phyloP scores from a whole-genome alignment of 2,888 invertebrate genomes.

The Epinotia bilunana region DNA sequence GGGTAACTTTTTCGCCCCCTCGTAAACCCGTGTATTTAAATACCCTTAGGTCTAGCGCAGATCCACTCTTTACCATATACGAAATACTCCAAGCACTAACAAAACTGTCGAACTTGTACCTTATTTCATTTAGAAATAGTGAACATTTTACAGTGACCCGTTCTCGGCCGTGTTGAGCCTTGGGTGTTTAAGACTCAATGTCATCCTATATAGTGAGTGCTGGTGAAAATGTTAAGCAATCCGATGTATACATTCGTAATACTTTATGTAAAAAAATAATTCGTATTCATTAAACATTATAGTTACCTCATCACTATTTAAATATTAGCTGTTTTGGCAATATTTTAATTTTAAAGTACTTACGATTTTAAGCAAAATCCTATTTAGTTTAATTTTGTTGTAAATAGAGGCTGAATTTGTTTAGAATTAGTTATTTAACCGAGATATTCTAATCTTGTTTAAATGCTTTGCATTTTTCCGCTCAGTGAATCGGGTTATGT shows the following conservation, averaged over 20 bases:
- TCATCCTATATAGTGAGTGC: background rate
- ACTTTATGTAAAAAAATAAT: background rate
- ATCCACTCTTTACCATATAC: too few relatives aligned
- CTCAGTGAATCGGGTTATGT: constrained; percentile 17
- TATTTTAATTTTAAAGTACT: constrained; percentile 50
- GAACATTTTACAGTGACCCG: background rate
- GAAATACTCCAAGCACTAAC: too few relatives aligned
- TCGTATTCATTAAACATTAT: constrained; percentile 11
- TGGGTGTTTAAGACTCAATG: background rate
- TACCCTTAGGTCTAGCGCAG: too few relatives aligned
- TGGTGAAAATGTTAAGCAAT: constrained; percentile 15
- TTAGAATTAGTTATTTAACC: constrained; percentile 16
- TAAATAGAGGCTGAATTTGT: constrained; percentile 55
- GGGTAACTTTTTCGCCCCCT: constrained; percentile 9
- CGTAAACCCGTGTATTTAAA: too few relatives aligned
- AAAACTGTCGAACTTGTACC: background rate
- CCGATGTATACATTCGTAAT: background rate
- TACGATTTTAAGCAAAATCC: constrained; percentile 58
- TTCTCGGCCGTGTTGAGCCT: background rate
- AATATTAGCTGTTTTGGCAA: constrained; percentile 20
- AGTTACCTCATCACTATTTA: constrained; percentile 38
- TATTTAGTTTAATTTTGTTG: constrained; percentile 56
- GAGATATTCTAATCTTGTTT: constrained; percentile 21
- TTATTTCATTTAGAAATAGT: background rate
- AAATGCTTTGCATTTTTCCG: constrained; percentile 30